phyloP scores from a whole-genome alignment of 2,113 vertebrate genomes.

The Ellobius talpinus region DNA sequence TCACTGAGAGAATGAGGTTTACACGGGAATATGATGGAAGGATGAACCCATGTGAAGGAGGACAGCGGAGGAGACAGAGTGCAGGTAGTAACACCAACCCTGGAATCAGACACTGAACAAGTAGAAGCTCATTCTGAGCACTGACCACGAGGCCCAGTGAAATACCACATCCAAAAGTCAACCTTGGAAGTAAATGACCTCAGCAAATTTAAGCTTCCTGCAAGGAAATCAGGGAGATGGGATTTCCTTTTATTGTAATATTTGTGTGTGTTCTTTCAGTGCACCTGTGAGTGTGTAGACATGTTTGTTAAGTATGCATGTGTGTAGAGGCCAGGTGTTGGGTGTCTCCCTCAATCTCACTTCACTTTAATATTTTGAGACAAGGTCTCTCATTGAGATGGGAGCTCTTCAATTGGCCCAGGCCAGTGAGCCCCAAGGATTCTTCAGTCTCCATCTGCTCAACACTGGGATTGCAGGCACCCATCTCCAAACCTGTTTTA shows the following conservation, averaged over 20 bases:
- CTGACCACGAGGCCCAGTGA: not conserved
- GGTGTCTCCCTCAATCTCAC: not conserved
- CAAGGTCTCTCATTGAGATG: too few species aligned
- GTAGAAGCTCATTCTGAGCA: conserved; percentile 28
- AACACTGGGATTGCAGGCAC: not conserved
- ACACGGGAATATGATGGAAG: not conserved
- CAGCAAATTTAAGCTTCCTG: not conserved
- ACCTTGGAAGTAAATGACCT: not conserved
- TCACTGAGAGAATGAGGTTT: not conserved
- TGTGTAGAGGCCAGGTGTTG: not conserved
- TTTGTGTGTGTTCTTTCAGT: not conserved
- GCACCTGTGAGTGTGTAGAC: not conserved
- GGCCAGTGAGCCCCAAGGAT: not conserved
- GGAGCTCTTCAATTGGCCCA: not conserved
- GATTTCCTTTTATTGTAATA: too few species aligned
- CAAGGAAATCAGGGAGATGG: not conserved
- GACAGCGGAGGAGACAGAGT: not conserved
- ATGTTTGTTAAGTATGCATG: not conserved
- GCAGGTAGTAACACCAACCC: not conserved
- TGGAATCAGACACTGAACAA: conserved; percentile 16
- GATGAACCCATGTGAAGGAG: not conserved
- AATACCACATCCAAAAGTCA: conserved; percentile 4
- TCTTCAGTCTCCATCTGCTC: too few species aligned
- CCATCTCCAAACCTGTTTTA: not conserved
- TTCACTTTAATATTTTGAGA: not conserved